phyloP scores from a whole-genome alignment of 2,113 vertebrate species.

The Opisthocomus hoazin region DNA sequence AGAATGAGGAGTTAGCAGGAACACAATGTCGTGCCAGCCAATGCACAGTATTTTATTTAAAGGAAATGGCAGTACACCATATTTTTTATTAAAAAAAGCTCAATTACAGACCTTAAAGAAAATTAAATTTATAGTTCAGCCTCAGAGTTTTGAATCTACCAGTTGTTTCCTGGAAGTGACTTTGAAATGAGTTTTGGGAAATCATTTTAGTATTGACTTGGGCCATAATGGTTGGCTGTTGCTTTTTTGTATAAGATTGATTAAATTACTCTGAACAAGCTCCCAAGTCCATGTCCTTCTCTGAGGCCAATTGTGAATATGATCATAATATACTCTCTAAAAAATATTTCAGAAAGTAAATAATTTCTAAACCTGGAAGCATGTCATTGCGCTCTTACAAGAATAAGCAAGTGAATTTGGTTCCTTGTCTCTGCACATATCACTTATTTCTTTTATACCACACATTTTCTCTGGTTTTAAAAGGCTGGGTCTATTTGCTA shows the following conservation, averaged over 20 bases:
- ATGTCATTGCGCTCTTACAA: not conserved
- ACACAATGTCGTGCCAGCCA: not conserved
- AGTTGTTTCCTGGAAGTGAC: conserved; percentile 56
- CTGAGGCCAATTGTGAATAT: conserved; percentile 38
- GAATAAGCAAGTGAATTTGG: conserved; percentile 3
- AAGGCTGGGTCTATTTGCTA: not conserved
- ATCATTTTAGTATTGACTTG: conserved; percentile 64
- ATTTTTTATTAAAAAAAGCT: not conserved
- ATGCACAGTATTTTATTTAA: not conserved
- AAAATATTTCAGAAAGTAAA: conserved; percentile 43
- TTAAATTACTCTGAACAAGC: conserved; percentile 51
- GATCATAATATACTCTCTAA: not conserved
- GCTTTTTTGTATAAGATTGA: conserved; percentile 51
- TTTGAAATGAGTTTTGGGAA: conserved; percentile 62
- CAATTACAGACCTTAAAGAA: conserved; percentile 23
- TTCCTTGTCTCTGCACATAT: not conserved
- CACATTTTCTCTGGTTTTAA: not conserved
- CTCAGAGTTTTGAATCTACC: conserved; percentile 25
- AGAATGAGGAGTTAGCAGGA: not conserved
- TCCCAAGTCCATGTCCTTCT: conserved; percentile 47
- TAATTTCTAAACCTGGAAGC: conserved; percentile 7
- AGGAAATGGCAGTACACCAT: not conserved
- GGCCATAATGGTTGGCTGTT: conserved; percentile 28
- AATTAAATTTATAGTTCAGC: conserved; percentile 32
- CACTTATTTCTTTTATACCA: not conserved